Base-by-base conservation (phyloP, 2,888 invertebrate genomes). In the Thysanoteuthis rhombus region DNA sequence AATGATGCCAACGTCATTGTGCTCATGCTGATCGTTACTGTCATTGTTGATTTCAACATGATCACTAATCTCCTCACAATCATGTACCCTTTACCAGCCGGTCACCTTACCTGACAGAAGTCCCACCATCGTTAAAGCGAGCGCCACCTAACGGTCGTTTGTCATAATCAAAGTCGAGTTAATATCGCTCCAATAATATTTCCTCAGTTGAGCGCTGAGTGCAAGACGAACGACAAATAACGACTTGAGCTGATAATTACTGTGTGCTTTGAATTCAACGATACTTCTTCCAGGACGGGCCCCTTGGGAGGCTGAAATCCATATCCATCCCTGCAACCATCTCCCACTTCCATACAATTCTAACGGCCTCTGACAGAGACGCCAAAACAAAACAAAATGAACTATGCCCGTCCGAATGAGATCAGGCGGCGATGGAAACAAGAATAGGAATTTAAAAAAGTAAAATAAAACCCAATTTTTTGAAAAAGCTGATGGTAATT, bases 101-200 rank as follows among this genome's bases (percentile, higher is more conserved):
- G 75, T n/a, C 75, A 36, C n/a, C 75, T n/a, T 10, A 75, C 75
- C n/a, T 25, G 36, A 12, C 75, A 75, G n/a, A 75, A 75, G n/a
- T 75, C n/a, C 3, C 75, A 12, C 75, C n/a, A 36, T 75, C n/a
- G 75, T n/a, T 75, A 75, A n/a, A n/a, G 25, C n/a, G 75, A 75
- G 75, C 75, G 75, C 75, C 75, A 75, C n/a, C 75, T 75, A 75
- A 36, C 75, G n/a, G n/a, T 75, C 75, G n/a, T 75, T 75, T 75
- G n/a, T 75, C 75, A 75, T 75, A n/a, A 75, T 75, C 75, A 75
- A 75, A 75, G n/a, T 75, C 75, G 75, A 75, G n/a, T 75, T 75
- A 75, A 75, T 75, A 75, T 75, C 75, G 75, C 75, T 75, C n/a
- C 75, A 75, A 75, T 75, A 36, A 75, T 75, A 75, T 75, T 75